These are phyloP conservation scores for Canis aureus DNA, from an alignment of 2,113 vertebrate species.

Conservation along the genomic window DNA sequence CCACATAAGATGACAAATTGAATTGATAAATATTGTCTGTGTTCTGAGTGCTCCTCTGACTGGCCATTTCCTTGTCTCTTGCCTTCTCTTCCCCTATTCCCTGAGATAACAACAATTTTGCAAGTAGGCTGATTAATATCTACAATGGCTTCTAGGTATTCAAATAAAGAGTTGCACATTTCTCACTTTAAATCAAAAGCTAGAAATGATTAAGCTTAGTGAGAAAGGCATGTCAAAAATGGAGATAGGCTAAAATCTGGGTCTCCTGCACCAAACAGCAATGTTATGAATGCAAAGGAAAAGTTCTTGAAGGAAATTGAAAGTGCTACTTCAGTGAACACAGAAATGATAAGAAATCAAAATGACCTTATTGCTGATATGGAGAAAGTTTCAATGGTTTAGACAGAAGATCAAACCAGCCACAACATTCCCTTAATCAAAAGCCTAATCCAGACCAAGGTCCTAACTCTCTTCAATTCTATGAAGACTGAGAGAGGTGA, in stretches of 20 bases:
- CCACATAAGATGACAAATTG: background rate
- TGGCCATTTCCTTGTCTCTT: background rate
- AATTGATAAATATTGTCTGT: background rate
- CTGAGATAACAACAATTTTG: background rate
- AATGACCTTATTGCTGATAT: background rate
- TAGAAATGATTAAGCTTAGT: background rate
- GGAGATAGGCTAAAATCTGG: background rate
- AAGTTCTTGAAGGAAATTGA: background rate
- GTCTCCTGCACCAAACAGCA: background rate
- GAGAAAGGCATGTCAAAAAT: background rate
- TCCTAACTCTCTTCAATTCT: background rate
- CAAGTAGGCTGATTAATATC: background rate
- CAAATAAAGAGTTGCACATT: background rate
- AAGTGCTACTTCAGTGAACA: background rate
- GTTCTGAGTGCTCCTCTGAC: background rate
- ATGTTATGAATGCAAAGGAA: background rate
- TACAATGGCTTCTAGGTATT: background rate
- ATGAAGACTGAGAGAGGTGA: background rate
- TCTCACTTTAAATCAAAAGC: background rate
- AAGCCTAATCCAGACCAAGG: background rate
- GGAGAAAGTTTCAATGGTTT: background rate
- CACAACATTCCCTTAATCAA: background rate
- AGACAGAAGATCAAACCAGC: background rate
- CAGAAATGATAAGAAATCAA: background rate
- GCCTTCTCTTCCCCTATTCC: background rate